Conservation (phyloP, 2,888 invertebrate genomes). For the Phorcus lineatus region DNA sequence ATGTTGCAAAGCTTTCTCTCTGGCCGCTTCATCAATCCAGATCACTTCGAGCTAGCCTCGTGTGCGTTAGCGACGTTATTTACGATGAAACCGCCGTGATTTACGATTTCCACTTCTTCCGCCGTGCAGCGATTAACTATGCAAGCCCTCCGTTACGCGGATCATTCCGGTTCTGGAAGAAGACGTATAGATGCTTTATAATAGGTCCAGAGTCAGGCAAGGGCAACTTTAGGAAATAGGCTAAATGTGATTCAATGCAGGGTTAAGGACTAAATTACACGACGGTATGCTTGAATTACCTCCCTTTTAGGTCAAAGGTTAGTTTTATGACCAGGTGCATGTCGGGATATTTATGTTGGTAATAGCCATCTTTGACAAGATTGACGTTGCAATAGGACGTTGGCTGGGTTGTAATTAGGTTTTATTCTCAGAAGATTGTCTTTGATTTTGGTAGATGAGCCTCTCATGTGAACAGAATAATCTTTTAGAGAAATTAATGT, state of each 20-base stretch:
- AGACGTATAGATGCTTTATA: not conserved
- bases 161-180: not conserved
- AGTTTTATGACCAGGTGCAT: constrained; percentile 10
- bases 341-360: constrained; percentile 4
- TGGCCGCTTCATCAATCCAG: constrained; percentile 3
- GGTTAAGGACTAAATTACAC: constrained; percentile 20
- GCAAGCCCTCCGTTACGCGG: not conserved
- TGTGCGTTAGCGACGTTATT: constrained; percentile 10
- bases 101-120: constrained; percentile 21
- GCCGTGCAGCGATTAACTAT: constrained; percentile 4
- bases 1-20: constrained; percentile 4
- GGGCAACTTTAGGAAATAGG: constrained; percentile 22
- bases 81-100: constrained; percentile 18
- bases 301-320: constrained; percentile 11
- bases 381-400: not conserved
- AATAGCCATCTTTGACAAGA: constrained; percentile 1
- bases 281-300: constrained; percentile 13
- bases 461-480: no score
- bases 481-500: no score
- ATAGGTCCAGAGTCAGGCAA: not conserved
- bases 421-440: no score
- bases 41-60: not conserved
- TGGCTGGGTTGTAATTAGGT: no score
- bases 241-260: constrained; percentile 20
- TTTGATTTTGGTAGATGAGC: no score